A percentile compares a stretch with the other conserved stretches of the same genome.
Conservation (phyloP, 2,797 vertebrate genomes). For the Periophthalmus magnuspinnatus region DNA sequence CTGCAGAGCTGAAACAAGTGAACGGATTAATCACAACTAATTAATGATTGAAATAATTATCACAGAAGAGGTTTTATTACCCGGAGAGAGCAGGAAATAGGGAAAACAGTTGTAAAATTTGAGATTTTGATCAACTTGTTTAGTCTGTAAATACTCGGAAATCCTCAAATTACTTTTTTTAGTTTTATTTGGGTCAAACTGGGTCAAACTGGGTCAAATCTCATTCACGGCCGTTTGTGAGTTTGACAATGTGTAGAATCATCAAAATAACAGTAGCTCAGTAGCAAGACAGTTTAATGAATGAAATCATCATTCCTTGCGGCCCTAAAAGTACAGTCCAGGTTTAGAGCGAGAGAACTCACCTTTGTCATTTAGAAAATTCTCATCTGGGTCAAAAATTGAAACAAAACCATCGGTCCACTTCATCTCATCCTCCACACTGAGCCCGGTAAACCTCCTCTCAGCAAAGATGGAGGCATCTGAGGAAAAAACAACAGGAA, state of each 20-base stretch:
- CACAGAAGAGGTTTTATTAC: too few species aligned
- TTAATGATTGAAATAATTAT: too few species aligned
- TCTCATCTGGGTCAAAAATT: neutral
- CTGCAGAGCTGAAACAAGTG: neutral
- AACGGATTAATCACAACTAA: neutral
- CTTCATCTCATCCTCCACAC: neutral
- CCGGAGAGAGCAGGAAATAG: too few species aligned
- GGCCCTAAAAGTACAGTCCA: too few species aligned
- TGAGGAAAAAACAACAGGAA: neutral
- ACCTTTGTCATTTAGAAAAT: neutral
- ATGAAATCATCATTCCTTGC: too few species aligned
- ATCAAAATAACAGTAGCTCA: neutral
- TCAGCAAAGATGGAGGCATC: neutral
- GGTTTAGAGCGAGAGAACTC: neutral
- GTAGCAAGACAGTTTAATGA: too few species aligned
- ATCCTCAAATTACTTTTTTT: neutral
- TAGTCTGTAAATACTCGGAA: too few species aligned
- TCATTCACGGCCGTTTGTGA: too few species aligned
- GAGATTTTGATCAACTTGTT: too few species aligned
- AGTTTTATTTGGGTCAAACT: too few species aligned
- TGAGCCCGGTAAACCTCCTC: neutral
- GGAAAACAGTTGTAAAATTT: too few species aligned
- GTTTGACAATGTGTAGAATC: neutral
- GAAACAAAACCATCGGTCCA: neutral
- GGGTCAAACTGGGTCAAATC: too few species aligned